Conservation (phyloP, 1,140 invertebrate species). For the Drosophila pruinosa region DNA sequence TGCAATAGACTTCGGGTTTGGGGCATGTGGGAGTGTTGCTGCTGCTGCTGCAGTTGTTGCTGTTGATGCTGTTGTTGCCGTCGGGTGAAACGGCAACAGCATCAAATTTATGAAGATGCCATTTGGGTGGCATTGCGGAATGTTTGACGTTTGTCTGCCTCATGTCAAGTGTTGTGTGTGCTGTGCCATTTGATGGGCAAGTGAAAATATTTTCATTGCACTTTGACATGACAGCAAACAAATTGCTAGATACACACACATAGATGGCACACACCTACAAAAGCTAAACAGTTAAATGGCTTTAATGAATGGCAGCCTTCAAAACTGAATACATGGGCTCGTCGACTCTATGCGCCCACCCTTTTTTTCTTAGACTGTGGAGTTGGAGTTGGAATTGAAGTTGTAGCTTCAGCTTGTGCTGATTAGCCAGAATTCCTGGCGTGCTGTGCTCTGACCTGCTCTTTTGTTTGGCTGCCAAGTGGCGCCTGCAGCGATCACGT, state of each 20-base stretch:
- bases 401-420: conserved; percentile 44
- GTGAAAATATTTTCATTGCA: conserved; percentile 82
- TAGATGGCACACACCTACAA: conserved; percentile 32
- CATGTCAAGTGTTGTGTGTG: conserved; percentile 65
- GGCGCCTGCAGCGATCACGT: conserved; percentile 79
- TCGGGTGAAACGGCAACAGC: conserved; percentile 30
- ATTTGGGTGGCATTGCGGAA: conserved; percentile 78
- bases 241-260: conserved; percentile 50
- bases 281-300: conserved; percentile 59
- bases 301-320: conserved; percentile 76
- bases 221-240: conserved; percentile 79
- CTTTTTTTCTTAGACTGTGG: conserved; percentile 46
- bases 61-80: conserved; percentile 31
- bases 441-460: conserved; percentile 46
- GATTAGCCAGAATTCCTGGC: conserved; percentile 77
- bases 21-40: conserved; percentile 73
- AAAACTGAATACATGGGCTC: conserved; percentile 66
- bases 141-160: conserved; percentile 72
- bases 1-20: conserved; percentile 49
- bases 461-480: conserved; percentile 77
- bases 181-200: conserved; percentile 43
- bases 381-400: conserved; percentile 2
- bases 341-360: conserved; percentile 48
- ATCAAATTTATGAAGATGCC: conserved; percentile 78
- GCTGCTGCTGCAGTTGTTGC: conserved; percentile 27